Conservation (phyloP, 2,113 vertebrate species). For the Callorhinus ursinus region DNA sequence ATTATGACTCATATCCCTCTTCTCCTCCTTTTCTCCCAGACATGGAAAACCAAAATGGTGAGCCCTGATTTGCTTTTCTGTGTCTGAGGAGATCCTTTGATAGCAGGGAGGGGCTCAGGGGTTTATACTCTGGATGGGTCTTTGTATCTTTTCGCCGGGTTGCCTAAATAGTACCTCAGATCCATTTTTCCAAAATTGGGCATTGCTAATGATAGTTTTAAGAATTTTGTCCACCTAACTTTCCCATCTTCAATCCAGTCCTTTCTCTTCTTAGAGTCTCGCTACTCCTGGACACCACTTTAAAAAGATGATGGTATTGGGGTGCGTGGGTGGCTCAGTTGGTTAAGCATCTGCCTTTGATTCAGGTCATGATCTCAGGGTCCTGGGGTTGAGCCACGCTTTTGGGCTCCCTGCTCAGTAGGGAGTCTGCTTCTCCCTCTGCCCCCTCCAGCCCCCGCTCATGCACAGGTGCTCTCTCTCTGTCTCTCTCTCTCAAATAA, state of each 20-base stretch:
- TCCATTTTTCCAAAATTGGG: not conserved
- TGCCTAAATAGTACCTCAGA: not conserved
- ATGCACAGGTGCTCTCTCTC: too few species aligned
- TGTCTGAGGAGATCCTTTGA: not conserved
- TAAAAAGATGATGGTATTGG: not conserved
- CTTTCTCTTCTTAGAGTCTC: not conserved
- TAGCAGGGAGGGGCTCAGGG: not conserved
- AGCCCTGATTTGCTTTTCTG: not conserved
- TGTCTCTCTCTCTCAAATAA: not conserved
- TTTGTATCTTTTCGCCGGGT: not conserved
- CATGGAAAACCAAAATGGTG: not conserved
- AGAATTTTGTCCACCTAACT: not conserved
- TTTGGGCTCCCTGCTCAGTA: not conserved
- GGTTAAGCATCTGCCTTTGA: not conserved
- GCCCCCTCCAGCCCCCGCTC: too few species aligned
- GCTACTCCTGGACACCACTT: not conserved
- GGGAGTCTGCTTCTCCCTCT: too few species aligned
- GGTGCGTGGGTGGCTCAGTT: not conserved
- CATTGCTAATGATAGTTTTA: not conserved
- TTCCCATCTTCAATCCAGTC: not conserved
- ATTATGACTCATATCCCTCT: constrained; percentile 50
- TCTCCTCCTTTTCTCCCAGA: not conserved
- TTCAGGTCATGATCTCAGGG: not conserved
- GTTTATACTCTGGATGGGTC: not conserved
- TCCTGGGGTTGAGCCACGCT: not conserved